phyloP scores from a whole-genome alignment of 2,888 invertebrate species.

The Diaphora mendica region DNA sequence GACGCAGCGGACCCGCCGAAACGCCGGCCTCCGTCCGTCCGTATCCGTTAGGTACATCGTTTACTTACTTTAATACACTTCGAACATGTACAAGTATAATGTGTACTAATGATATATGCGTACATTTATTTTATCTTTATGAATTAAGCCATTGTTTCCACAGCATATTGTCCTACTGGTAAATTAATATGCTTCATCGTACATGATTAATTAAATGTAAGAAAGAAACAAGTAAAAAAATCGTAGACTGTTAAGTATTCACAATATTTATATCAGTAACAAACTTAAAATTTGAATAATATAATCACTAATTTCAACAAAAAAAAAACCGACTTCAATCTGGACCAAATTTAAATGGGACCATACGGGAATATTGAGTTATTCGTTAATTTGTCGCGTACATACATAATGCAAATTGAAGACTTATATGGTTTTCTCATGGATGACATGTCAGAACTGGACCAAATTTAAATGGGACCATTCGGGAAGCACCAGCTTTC shows the following conservation, averaged over 20 bases:
- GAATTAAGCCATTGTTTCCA: background rate
- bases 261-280: background rate
- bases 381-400: too few species aligned
- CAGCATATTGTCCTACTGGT: background rate
- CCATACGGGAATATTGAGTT: too few species aligned
- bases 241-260: background rate
- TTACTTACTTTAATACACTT: slow-evolving; percentile 59
- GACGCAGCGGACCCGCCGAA: slow-evolving; percentile 31
- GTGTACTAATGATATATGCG: slow-evolving; percentile 38
- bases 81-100: slow-evolving; percentile 47
- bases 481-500: too few species aligned
- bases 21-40: slow-evolving; percentile 27
- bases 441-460: too few species aligned
- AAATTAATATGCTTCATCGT: background rate
- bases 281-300: background rate
- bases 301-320: too few species aligned
- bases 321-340: too few species aligned
- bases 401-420: too few species aligned
- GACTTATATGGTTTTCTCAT: too few species aligned
- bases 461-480: too few species aligned
- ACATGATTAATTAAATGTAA: background rate
- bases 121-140: slow-evolving; percentile 22
- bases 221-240: background rate
- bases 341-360: too few species aligned
- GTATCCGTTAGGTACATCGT: slow-evolving; percentile 52